These are phyloP conservation scores for Dryocosmus kuriphilus DNA, from an alignment of 2,888 invertebrate species.

Conservation along the genomic window DNA sequence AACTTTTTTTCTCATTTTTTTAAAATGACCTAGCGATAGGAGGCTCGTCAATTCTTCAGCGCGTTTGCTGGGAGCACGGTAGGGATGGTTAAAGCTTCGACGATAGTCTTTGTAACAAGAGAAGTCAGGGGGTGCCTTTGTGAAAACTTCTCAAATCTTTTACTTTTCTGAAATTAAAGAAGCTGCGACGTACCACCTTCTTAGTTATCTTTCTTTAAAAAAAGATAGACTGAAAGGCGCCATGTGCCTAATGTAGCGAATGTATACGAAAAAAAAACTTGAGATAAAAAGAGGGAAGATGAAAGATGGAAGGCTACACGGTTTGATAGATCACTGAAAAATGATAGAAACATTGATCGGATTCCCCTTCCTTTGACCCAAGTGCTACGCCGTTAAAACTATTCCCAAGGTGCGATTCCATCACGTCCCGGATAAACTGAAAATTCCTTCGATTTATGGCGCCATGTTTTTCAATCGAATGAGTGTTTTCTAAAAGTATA, in stretches of 20 bases:
- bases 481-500: background rate
- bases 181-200: background rate
- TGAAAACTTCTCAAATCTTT: slow-evolving; percentile 1
- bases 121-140: background rate
- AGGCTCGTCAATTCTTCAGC: background rate
- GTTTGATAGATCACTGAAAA: background rate
- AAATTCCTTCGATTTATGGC: background rate
- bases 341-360: slow-evolving; percentile 16
- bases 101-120: slow-evolving; percentile 6
- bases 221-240: slow-evolving; percentile 18
- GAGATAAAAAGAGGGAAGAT: slow-evolving; percentile 9
- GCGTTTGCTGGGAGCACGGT: slow-evolving; percentile 1
- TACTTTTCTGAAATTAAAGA: slow-evolving; percentile 4
- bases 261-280: background rate
- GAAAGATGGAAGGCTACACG: background rate
- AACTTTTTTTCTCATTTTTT: background rate
- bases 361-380: background rate
- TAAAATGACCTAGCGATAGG: background rate
- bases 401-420: background rate
- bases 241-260: slow-evolving; percentile 12
- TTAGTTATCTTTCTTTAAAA: slow-evolving; percentile 19
- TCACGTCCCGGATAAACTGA: background rate
- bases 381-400: background rate
- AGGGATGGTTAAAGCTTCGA: slow-evolving; percentile 6
- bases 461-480: background rate